Percentiles rank a stretch among this genome's conserved stretches.
These are phyloP conservation scores for Semaprochilodus insignis DNA, from an alignment of 2,797 vertebrate genomes.

Conservation along the genomic window DNA sequence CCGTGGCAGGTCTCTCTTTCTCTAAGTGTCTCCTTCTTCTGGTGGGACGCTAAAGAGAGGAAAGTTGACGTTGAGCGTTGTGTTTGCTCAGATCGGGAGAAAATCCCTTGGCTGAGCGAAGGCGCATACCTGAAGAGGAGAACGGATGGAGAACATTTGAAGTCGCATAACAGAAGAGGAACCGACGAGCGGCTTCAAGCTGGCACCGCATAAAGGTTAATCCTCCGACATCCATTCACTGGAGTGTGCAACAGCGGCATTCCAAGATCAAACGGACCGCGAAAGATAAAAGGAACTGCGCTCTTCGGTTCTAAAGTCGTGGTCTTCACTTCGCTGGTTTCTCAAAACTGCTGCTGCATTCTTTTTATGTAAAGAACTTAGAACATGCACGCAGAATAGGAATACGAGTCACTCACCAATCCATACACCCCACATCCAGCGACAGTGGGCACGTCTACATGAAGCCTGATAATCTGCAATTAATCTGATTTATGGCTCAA, in stretches of 20 bases:
- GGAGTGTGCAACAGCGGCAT: background rate
- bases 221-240: background rate
- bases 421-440: too few species aligned
- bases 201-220: background rate
- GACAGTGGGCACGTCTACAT: too few species aligned
- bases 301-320: too few species aligned
- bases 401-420: too few species aligned
- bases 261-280: background rate
- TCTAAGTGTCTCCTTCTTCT: background rate
- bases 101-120: background rate
- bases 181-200: background rate
- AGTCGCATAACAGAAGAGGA: background rate
- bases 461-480: too few species aligned
- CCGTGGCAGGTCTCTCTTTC: background rate
- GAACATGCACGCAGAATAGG: too few species aligned
- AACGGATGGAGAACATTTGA: background rate
- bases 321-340: too few species aligned
- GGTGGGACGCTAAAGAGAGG: background rate
- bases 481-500: too few species aligned
- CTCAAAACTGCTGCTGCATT: too few species aligned
- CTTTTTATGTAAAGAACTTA: too few species aligned
- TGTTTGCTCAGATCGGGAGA: background rate
- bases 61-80: background rate
- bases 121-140: background rate
- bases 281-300: background rate